Conservation (phyloP, 2,113 vertebrate species). For the Heterotis niloticus region DNA sequence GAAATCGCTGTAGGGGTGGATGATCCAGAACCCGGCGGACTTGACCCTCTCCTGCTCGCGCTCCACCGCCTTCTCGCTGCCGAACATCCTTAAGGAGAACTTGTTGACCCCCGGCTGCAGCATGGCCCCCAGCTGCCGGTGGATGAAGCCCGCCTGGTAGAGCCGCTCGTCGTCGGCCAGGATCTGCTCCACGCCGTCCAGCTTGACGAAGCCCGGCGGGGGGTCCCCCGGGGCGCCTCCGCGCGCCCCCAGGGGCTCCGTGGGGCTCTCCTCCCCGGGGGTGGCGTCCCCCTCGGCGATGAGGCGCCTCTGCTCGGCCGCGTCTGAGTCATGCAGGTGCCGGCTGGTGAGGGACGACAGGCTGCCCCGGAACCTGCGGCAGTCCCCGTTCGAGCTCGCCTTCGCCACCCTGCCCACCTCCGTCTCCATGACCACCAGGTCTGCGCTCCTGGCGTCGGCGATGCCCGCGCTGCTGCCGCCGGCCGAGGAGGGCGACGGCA, state of each 20-base stretch:
- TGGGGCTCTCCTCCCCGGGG: slow-evolving; percentile 72
- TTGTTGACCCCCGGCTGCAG: slow-evolving; percentile 98
- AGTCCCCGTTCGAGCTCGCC: slow-evolving; percentile 95
- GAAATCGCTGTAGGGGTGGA: slow-evolving; percentile 99
- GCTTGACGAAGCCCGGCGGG: slow-evolving; percentile 75
- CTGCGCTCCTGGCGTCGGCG: slow-evolving; percentile 64
- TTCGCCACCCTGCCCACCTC: slow-evolving; percentile 76
- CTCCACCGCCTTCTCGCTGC: slow-evolving; percentile 98
- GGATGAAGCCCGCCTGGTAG: slow-evolving; percentile 91
- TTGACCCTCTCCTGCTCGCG: slow-evolving; percentile 95
- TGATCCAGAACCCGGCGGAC: slow-evolving; percentile 98
- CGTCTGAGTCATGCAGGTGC: slow-evolving; percentile 79
- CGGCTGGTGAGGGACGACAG: slow-evolving; percentile 89
- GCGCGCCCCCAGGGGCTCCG: slow-evolving; percentile 70
- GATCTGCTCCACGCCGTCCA: slow-evolving; percentile 87
- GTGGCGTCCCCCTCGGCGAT: slow-evolving; percentile 83
- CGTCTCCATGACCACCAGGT: slow-evolving; percentile 69
- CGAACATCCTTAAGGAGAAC: slow-evolving; percentile 99
- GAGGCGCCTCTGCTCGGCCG: slow-evolving; percentile 84
- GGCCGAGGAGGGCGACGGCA: slow-evolving; percentile 73
- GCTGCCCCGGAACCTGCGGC: slow-evolving; percentile 89
- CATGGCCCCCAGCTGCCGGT: slow-evolving; percentile 94
- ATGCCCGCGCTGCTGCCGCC: slow-evolving; percentile 64
- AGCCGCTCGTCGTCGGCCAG: slow-evolving; percentile 84
- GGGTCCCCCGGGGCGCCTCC: slow-evolving; percentile 64